Evolutionary conservation across 37 sponge, comb jelly and placozoan species (phyloP), one percentile per base, ranked within the genome.

Genomic region (Aplysina aerophoba): DNA sequence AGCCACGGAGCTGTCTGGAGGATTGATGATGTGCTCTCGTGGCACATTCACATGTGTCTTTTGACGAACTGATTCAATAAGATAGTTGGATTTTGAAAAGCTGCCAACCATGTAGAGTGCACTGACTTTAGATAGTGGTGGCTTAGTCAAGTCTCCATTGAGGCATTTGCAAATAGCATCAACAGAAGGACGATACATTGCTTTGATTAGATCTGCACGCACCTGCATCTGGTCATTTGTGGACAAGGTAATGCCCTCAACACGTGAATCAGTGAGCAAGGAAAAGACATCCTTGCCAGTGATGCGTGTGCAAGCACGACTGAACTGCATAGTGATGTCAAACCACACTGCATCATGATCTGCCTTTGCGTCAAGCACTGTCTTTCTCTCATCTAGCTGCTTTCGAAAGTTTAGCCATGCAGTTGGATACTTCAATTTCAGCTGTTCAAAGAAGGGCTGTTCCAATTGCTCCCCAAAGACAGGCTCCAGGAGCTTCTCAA

Each of bases 71-170:
- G 78, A 53, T 36, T 75, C 16, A 19, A 53, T 36, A 54, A 75
- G 78, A 15, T 36, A 41, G 25, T 12, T 19, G 20, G 78, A 75
- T 40, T 31, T 6, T 1, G 78, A 75, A 36, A 53, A 75, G 78
- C 50, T 40, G 13, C 78, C 78, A 40, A 75, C 78, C 78, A 75
- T 75, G 78, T 75, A 75, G 25, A 75, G n/a, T 4, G 78, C 54
- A 50, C 38, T 21, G 17, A 75, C 41, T 12, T 41, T 40, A 21
- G 21, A 25, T 50, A 75, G 44, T 36, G 1, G 4, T 4, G 37
- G 21, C 16, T 19, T 34, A 34, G 33, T 12, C 44, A 75, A 41
- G 40, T 75, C 78, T 22, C 15, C n/a, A 21, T 40, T 41, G n/a
- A 75, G 54, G 53, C 78, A 75, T 21, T 3, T 3, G 22, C 37